Conservation (phyloP, 2,113 vertebrate genomes). For the Nerophis lumbriciformis region DNA sequence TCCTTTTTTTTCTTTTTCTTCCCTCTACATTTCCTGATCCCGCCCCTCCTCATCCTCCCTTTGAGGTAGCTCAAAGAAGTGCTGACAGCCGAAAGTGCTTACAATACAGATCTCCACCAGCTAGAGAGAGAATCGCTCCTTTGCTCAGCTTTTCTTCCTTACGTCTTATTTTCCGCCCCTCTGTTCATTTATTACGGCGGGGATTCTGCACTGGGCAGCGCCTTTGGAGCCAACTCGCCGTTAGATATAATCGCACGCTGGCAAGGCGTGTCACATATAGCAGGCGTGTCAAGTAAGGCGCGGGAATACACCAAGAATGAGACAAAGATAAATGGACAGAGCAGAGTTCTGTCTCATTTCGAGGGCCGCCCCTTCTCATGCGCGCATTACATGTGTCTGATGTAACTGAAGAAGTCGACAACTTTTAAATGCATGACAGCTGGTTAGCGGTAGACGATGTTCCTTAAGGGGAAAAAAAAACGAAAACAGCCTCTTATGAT, state of each 20-base stretch:
- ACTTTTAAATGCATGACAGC: constrained; percentile 64
- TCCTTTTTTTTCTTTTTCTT: background rate
- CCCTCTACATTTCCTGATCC: constrained; percentile 77
- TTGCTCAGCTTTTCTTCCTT: constrained; percentile 74
- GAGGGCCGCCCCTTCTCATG: constrained; percentile 46
- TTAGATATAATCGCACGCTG: constrained; percentile 47
- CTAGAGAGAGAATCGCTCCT: constrained; percentile 69
- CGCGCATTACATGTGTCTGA: constrained; percentile 57
- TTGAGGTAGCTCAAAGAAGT: constrained; percentile 77
- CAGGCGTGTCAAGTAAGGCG: constrained; percentile 44
- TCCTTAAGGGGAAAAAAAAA: constrained; percentile 25
- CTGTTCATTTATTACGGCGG: constrained; percentile 72
- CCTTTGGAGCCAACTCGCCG: constrained; percentile 67
- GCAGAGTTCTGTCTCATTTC: constrained; percentile 55
- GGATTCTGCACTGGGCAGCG: constrained; percentile 73
- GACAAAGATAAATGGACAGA: constrained; percentile 56
- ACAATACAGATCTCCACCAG: constrained; percentile 73
- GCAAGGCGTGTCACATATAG: constrained; percentile 22
- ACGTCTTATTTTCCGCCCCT: constrained; percentile 70
- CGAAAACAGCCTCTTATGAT: constrained; percentile 46
- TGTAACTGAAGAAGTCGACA: constrained; percentile 58
- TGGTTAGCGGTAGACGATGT: constrained; percentile 56
- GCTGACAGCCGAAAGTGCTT: constrained; percentile 83
- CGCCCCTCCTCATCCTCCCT: constrained; percentile 58
- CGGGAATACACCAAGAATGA: constrained; percentile 16